These are phyloP conservation scores for Phalacrocorax brasilianus DNA, from an alignment of 2,113 vertebrate genomes.

Conservation along the genomic window DNA sequence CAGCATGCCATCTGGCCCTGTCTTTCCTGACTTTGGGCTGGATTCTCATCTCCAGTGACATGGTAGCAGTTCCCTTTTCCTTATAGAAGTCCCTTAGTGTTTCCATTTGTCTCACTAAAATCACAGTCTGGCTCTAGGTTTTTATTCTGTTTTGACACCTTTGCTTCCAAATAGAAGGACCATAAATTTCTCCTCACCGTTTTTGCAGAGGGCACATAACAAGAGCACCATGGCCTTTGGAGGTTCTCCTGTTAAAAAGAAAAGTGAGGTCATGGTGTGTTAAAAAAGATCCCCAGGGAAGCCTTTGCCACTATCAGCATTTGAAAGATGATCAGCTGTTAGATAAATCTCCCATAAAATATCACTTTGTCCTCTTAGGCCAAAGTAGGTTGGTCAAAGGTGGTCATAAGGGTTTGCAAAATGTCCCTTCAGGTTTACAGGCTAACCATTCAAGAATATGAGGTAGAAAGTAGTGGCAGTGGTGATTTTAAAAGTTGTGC, in stretches of 20 bases:
- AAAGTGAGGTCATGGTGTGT: not conserved
- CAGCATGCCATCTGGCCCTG: accelerated
- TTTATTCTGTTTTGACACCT: not conserved
- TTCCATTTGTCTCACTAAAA: not conserved
- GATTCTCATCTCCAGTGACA: not conserved
- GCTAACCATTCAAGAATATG: not conserved
- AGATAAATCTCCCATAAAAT: conserved; percentile 24
- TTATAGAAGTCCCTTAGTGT: not conserved
- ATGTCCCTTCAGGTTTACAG: not conserved
- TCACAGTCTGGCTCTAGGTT: not conserved
- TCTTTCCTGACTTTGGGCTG: not conserved
- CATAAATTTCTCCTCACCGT: not conserved
- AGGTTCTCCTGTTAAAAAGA: not conserved
- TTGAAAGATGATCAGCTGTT: not conserved
- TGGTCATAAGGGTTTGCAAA: not conserved
- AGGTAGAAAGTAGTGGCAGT: not conserved
- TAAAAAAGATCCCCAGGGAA: not conserved
- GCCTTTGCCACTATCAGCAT: not conserved
- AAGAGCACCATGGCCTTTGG: not conserved
- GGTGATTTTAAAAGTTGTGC: not conserved
- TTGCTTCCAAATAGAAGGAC: not conserved
- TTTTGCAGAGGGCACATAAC: not conserved
- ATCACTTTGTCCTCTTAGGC: not conserved
- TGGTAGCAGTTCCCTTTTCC: not conserved
- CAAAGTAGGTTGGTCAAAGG: not conserved